A percentile compares a stretch with the other conserved stretches of the same genome.
phyloP scores from a whole-genome alignment of 2,113 vertebrate species.

The Barnardius zonarius region DNA sequence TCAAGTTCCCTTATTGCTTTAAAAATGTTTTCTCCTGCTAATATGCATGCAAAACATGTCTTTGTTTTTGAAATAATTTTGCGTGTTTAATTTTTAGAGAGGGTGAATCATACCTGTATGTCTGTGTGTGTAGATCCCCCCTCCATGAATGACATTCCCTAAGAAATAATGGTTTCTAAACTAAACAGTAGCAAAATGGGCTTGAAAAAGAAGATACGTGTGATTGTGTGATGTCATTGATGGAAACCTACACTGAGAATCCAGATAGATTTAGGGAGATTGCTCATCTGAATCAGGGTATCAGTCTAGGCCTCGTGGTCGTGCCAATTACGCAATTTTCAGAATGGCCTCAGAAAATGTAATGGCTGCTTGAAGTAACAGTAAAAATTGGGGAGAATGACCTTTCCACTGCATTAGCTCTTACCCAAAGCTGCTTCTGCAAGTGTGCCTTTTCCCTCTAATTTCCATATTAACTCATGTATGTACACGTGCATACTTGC shows the following conservation, averaged over 20 bases:
- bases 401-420: conserved; percentile 21
- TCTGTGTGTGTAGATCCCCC: not conserved
- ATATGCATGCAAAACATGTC: not conserved
- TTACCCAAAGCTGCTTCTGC: not conserved
- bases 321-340: not conserved
- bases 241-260: not conserved
- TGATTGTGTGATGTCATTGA: not conserved
- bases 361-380: conserved; percentile 26
- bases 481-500: not conserved
- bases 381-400: not conserved
- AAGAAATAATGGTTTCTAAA: conserved; percentile 24
- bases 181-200: not conserved
- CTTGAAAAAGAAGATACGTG: conserved; percentile 1
- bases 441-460: not conserved
- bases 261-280: not conserved
- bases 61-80: conserved; percentile 2
- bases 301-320: not conserved
- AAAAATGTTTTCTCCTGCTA: not conserved
- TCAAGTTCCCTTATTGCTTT: not conserved
- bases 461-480: conserved; percentile 1
- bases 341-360: conserved; percentile 34
- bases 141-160: not conserved
- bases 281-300: not conserved
- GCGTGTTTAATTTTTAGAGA: conserved; percentile 13
- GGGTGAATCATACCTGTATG: conserved; percentile 1